These are phyloP conservation scores for Parazoanthus darwini DNA, from an alignment of 92 coral and sea anemone genomes.

Conservation along the genomic window DNA sequence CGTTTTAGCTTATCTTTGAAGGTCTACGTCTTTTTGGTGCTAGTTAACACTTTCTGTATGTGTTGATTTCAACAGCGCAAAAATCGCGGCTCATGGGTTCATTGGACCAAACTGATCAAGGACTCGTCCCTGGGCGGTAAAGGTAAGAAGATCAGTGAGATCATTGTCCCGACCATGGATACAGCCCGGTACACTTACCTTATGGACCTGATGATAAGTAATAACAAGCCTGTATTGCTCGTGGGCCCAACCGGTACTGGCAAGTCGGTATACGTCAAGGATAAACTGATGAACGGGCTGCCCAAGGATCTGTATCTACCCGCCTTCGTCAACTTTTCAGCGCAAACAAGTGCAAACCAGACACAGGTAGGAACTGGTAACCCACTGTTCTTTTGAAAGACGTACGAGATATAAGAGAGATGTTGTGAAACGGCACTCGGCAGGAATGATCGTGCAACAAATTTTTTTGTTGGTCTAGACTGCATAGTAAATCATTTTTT, in stretches of 20 bases:
- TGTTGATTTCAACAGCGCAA: constrained; percentile 69
- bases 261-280: constrained; percentile 97
- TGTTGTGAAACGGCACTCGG: no score
- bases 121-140: constrained; percentile 86
- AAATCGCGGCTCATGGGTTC: constrained; percentile 94
- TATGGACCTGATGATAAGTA: constrained; percentile 91
- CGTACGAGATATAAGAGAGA: no score
- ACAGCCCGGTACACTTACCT: constrained; percentile 95
- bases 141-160: constrained; percentile 89
- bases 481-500: no score
- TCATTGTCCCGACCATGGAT: constrained; percentile 98
- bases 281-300: constrained; percentile 96
- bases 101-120: constrained; percentile 94
- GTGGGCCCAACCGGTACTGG: constrained; percentile 99
- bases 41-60: not conserved
- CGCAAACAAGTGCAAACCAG: constrained; percentile 99
- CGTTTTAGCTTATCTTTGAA: no score
- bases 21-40: not conserved
- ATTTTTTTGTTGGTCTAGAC: no score
- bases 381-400: not conserved
- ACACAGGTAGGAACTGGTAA: constrained; percentile 62
- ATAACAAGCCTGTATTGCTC: constrained; percentile 89
- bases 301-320: constrained; percentile 82
- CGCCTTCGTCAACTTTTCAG: constrained; percentile 98
- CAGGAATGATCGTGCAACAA: no score